These are phyloP conservation scores for Gallirallus australis DNA, from an alignment of 2,797 vertebrate genomes.

Conservation along the genomic window DNA sequence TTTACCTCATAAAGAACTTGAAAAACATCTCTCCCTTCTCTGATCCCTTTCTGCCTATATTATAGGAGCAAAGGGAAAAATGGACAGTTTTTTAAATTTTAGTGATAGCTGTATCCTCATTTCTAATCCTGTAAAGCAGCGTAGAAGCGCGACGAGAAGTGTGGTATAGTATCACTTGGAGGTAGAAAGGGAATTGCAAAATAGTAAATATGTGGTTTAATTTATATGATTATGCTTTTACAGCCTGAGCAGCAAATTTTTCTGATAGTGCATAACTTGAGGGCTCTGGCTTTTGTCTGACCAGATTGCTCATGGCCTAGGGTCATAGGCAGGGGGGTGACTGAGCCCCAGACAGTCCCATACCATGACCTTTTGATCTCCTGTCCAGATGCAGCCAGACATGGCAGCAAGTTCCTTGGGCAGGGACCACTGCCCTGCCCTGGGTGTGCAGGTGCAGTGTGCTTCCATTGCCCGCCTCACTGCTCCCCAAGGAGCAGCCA, in stretches of 20 bases:
- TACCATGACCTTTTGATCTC: background rate
- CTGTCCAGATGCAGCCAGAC: background rate
- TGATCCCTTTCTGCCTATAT: background rate
- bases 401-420: rapidly evolving
- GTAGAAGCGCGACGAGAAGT: background rate
- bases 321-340: background rate
- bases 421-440: background rate
- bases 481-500: rapidly evolving
- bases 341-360: background rate
- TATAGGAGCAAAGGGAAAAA: background rate
- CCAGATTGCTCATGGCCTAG: background rate
- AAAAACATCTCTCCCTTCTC: background rate
- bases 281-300: background rate
- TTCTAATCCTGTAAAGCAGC: background rate
- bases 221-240: background rate
- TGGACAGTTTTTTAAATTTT: background rate
- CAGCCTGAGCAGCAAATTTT: background rate
- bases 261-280: background rate
- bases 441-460: background rate
- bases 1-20: background rate
- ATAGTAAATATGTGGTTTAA: background rate
- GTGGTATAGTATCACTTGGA: background rate
- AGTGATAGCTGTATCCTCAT: background rate
- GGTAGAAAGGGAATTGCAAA: background rate
- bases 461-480: background rate